phyloP scores from a whole-genome alignment of 2,113 vertebrate species.

The Albula goreensis region DNA sequence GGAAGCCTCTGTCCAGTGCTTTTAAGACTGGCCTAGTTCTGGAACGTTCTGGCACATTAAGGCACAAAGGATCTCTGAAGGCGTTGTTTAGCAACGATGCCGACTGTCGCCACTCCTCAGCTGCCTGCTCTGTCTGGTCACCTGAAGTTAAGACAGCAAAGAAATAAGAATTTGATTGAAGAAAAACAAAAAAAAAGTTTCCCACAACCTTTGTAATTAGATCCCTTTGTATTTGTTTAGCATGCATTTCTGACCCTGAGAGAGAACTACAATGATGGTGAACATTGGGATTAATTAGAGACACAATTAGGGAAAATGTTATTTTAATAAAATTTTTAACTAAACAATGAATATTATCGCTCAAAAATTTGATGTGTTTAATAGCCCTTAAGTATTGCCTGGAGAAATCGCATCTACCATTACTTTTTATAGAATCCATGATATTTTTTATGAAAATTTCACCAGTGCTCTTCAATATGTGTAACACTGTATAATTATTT shows the following conservation, averaged over 20 bases:
- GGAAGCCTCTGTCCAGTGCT: not conserved
- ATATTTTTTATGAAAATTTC: slow-evolving; percentile 13
- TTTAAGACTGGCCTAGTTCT: not conserved
- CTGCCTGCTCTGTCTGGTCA: not conserved
- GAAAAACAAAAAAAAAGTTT: not conserved
- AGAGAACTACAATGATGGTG: too few relatives aligned
- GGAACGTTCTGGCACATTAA: slow-evolving; percentile 6
- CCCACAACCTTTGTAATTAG: not conserved
- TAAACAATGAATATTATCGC: not conserved
- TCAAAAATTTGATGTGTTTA: not conserved
- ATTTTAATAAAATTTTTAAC: not conserved
- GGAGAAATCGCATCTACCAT: not conserved
- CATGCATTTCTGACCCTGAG: not conserved
- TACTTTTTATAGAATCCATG: slow-evolving; percentile 31
- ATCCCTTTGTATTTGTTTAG: not conserved
- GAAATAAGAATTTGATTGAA: not conserved
- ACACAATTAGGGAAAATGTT: too few relatives aligned
- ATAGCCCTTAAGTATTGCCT: not conserved
- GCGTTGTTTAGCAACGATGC: not conserved
- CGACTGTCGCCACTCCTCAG: not conserved
- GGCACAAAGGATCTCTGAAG: not conserved
- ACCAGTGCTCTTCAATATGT: not conserved
- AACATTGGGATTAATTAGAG: too few relatives aligned
- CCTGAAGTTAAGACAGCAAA: not conserved
- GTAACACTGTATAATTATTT: not conserved